Conservation (phyloP, 2,888 invertebrate genomes). For the Neoitamus cyanurus region DNA sequence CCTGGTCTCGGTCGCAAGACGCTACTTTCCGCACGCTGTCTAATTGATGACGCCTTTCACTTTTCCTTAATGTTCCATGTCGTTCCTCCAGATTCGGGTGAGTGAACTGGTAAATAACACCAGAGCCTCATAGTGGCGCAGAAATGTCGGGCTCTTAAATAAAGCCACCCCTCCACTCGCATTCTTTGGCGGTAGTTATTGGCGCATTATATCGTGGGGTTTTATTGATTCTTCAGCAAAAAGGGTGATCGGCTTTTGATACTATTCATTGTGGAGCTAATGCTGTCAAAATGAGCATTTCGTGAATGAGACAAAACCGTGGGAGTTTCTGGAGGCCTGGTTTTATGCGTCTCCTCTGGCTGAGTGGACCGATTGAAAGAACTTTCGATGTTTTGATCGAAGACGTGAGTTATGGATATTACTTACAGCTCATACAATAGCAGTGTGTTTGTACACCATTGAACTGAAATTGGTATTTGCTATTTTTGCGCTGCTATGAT, state of each 20-base stretch:
- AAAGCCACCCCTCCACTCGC: neutral
- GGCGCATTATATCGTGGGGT: neutral
- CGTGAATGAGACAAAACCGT: neutral
- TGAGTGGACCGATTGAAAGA: neutral
- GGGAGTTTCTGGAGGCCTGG: neutral
- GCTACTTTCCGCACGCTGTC: neutral
- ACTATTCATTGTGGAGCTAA: neutral
- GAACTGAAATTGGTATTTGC: neutral
- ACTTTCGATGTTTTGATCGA: neutral
- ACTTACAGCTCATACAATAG: neutral
- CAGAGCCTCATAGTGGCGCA: neutral
- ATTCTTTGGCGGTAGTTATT: slow-evolving; percentile 5
- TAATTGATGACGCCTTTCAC: slow-evolving; percentile 39
- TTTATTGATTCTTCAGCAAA: neutral
- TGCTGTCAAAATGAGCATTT: neutral
- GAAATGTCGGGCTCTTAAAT: neutral
- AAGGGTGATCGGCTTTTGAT: neutral
- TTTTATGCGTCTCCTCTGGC: neutral
- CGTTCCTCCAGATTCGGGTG: neutral
- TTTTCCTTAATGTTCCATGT: slow-evolving; percentile 17
- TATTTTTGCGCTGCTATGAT: no score
- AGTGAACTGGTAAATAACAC: slow-evolving; percentile 19
- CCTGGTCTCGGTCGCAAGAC: neutral
- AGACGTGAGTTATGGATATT: neutral
- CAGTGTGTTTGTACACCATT: neutral